Base-by-base conservation (phyloP, 2,797 vertebrate species). In the Sebastes elongatus region DNA sequence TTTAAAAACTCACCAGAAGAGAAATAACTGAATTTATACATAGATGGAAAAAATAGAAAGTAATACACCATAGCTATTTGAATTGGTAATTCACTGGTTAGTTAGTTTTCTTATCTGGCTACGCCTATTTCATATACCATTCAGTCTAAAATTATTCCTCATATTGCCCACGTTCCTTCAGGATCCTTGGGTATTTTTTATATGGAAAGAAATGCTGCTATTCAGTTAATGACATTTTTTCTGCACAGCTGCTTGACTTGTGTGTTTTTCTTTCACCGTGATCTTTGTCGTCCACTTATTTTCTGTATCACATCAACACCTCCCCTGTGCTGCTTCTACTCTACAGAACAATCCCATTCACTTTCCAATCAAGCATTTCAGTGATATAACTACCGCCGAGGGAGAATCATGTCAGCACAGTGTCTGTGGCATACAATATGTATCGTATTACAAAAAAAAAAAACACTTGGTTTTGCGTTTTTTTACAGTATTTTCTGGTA, bases 401-500 rank as follows among this genome's bases (percentile, higher is more conserved):
- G 61, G 69, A 32, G n/a, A 71, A 30, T 60, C 35, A 4, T 71
- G 35, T 35, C 52, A 71, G 35, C 42, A 27, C 30, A 71, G 57
- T 55, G 53, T 32, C 59, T 73, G 67, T 25, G 33, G 75, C 80
- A 28, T 38, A 59, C 70, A 32, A 33, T 3, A 60, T 65, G 59
- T 62, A 63, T 76, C 61, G 46, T 69, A 68, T 88, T 62, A 74
- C 81, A 76, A 53, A 82, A 76, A 57, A 69, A 82, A 63, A 69
- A 13, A 0, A 0, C 30, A 59, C 33, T 69, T 70, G 32, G 53
- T 81, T 80, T 69, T 71, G 76, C 23, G 60, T 38, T 42, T 16
- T 87, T 23, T 71, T 23, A n/a, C 64, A 7, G 52, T 70, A 61
- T 78, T 65, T 85, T 81, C 82, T 32, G 49, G 66, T 60, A 10